Conservation (phyloP, 2,797 vertebrate genomes). For the Onychomys arenicola region DNA sequence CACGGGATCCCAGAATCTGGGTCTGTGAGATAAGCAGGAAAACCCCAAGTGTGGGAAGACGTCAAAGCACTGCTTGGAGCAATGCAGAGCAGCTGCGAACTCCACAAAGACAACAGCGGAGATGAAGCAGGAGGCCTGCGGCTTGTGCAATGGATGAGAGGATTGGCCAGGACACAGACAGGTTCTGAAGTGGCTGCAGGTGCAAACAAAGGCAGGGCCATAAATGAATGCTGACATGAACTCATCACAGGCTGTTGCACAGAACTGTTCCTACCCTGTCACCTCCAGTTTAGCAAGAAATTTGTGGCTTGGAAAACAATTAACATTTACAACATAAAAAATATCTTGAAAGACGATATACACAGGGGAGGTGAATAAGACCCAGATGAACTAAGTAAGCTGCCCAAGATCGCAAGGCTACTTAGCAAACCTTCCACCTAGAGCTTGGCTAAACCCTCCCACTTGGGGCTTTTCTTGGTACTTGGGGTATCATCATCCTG, state of each 20-base stretch:
- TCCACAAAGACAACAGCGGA: conserved; percentile 56
- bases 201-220: neutral
- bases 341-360: neutral
- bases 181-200: neutral
- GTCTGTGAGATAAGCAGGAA: neutral
- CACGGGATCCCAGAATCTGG: neutral
- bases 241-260: neutral
- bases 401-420: neutral
- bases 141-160: neutral
- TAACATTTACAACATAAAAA: neutral
- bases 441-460: neutral
- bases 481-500: neutral
- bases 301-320: neutral
- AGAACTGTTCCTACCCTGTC: neutral
- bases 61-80: conserved; percentile 66
- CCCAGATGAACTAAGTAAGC: neutral
- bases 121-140: neutral
- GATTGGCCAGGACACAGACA: conserved; percentile 5
- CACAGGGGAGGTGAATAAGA: neutral
- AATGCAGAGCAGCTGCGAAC: neutral
- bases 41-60: neutral
- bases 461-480: neutral
- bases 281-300: neutral
- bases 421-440: neutral
- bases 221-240: neutral